Base-by-base conservation (phyloP, 2,113 vertebrate genomes). In the Micronycteris hirsuta region DNA sequence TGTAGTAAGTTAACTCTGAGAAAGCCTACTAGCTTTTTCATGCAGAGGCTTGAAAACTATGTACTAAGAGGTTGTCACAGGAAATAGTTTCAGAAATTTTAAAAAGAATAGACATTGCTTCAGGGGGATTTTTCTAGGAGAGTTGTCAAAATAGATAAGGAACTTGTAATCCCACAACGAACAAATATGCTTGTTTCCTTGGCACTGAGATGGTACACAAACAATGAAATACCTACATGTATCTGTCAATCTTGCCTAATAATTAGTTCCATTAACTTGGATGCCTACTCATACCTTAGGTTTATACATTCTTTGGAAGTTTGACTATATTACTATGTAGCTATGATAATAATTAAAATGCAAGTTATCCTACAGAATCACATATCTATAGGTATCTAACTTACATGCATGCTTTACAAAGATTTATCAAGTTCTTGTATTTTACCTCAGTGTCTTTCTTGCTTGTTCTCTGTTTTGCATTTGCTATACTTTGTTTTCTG, bases 101-200 rank as follows among this genome's bases (percentile, higher is more conserved):
- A n/a, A 68, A 88, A 94, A 17, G 28, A 84, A 74, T 65, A 83
- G 49, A 68, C 14, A 2, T 89, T 93, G 54, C 87, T 86, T 91
- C 47, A n/a, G 54, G 84, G 36, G 20, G 45, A 89, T 71, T 80
- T 93, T 86, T 80, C 49, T 76, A 76, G 41, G 54, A 78, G 16
- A 86, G 24, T 68, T 97, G 78, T 92, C 84, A 92, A 96, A 86
- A 86, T 94, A 91, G 86, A 54, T 91, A 93, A 82, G 67, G 73
- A 89, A 92, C 5, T 74, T 8, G 2, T 58, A 78, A 78, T 54
- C 19, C 26, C 10, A 31, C 16, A 89, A 47, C 68, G 78, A 86
- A 31, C 86, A 89, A 92, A 36, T 73, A 5, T 49, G 22, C 41
- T 71, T 94, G 28, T 67, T 63, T 80, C 26, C 38, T 96, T 89